Conservation (phyloP, 2,888 invertebrate species). For the Tinea pellionella region DNA sequence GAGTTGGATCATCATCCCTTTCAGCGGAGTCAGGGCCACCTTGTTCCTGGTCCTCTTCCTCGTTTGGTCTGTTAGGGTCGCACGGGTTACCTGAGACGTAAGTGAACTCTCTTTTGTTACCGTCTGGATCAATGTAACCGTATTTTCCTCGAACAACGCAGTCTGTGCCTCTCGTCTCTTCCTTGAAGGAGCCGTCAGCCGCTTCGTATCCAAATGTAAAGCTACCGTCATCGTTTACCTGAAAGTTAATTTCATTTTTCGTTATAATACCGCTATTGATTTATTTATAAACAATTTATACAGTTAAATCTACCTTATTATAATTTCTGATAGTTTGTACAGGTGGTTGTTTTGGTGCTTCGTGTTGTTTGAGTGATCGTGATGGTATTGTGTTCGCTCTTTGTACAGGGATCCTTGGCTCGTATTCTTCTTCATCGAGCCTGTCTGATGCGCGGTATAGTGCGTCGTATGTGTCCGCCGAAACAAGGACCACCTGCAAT, state of each 20-base stretch:
- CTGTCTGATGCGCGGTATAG: conserved; percentile 51
- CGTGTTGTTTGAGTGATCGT: conserved; percentile 38
- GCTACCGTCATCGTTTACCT: conserved; percentile 83
- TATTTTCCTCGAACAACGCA: conserved; percentile 89
- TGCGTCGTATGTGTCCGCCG: conserved; percentile 48
- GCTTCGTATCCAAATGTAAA: conserved; percentile 89
- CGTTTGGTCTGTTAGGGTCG: conserved; percentile 83
- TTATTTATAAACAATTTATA: too few relatives aligned
- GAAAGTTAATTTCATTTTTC: conserved; percentile 22
- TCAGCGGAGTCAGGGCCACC: conserved; percentile 69
- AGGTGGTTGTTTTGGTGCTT: conserved; percentile 75
- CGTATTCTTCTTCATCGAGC: conserved; percentile 44
- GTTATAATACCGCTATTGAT: neutral
- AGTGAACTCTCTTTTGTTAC: conserved; percentile 86
- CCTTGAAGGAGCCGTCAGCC: conserved; percentile 87
- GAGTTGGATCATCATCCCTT: conserved; percentile 72
- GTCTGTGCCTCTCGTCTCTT: conserved; percentile 86
- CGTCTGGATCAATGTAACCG: conserved; percentile 88
- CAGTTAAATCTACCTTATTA: conserved; percentile 71
- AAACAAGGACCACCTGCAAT: conserved; percentile 51
- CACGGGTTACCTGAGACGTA: conserved; percentile 89
- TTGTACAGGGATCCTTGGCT: conserved; percentile 34
- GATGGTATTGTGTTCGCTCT: conserved; percentile 24
- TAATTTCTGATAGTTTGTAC: conserved; percentile 87
- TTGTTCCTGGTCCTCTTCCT: conserved; percentile 71